These are phyloP conservation scores for Danio jaintianensis DNA, from an alignment of 2,797 vertebrate species.

Conservation along the genomic window DNA sequence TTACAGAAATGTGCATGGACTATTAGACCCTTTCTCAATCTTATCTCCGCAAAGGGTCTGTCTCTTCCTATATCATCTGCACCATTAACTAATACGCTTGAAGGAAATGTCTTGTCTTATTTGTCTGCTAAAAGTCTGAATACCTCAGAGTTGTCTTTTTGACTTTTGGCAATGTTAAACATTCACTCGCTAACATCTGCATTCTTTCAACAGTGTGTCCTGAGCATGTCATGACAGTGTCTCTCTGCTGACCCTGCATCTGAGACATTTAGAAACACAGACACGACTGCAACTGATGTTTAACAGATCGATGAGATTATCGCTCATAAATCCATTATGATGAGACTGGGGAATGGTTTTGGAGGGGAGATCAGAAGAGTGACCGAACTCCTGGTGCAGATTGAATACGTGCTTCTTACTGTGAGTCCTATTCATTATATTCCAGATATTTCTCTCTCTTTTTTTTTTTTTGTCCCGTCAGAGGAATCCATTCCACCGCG, in stretches of 20 bases:
- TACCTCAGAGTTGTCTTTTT: neutral
- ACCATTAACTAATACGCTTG: neutral
- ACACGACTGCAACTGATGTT: constrained; percentile 14
- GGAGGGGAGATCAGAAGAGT: constrained; percentile 35
- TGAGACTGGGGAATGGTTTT: constrained; percentile 25
- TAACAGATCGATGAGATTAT: constrained; percentile 41
- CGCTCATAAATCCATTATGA: constrained; percentile 36
- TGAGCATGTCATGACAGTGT: constrained; percentile 8
- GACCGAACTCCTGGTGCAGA: constrained; percentile 27
- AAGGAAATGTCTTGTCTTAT: neutral
- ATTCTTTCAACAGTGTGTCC: constrained; percentile 1
- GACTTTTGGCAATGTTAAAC: neutral
- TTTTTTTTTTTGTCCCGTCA: constrained; percentile 13
- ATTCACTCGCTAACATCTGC: constrained; percentile 20
- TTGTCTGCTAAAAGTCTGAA: constrained; percentile 11
- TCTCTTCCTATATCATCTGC: neutral
- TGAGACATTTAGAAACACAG: constrained; percentile 25
- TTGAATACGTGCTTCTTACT: constrained; percentile 35
- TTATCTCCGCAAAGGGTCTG: constrained; percentile 5
- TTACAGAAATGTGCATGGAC: neutral
- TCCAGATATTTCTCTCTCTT: constrained; percentile 51
- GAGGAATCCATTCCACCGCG: constrained; percentile 51
- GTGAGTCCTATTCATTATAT: constrained; percentile 59
- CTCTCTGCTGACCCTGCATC: constrained; percentile 37
- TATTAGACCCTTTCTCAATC: neutral